phyloP scores from a whole-genome alignment of 2,113 vertebrate genomes.

The Salminus brasiliensis region DNA sequence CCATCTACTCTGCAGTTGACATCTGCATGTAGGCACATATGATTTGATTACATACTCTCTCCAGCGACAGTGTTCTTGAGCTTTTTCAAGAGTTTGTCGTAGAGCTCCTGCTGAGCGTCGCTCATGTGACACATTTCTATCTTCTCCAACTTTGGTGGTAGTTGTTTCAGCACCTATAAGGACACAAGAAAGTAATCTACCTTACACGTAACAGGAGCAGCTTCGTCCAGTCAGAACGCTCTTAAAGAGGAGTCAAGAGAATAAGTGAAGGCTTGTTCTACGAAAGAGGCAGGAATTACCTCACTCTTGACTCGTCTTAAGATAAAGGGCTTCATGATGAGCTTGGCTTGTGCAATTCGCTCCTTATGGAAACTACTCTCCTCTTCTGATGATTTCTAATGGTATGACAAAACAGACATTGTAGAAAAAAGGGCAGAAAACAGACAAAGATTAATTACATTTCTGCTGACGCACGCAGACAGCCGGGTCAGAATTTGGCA shows the following conservation, averaged over 20 bases:
- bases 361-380: constrained; percentile 91
- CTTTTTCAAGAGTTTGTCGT: constrained; percentile 81
- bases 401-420: not conserved
- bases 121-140: constrained; percentile 88
- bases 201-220: no score
- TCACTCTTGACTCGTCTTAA: constrained; percentile 93
- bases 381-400: constrained; percentile 89
- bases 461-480: no score
- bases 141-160: constrained; percentile 88
- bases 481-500: no score
- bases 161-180: constrained; percentile 88
- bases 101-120: constrained; percentile 86
- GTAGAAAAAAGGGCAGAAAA: no score
- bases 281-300: constrained; percentile 68
- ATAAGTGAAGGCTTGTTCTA: no score
- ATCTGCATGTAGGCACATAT: not conserved
- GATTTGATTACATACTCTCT: constrained; percentile 66
- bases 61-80: constrained; percentile 78
- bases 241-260: no score
- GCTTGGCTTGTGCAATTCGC: constrained; percentile 92
- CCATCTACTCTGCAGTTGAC: not conserved
- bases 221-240: not conserved
- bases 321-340: constrained; percentile 98
- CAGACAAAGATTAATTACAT: no score
- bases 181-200: not conserved